Base-by-base conservation (phyloP, 2,888 invertebrate species). In the Luffia ferchaultella region DNA sequence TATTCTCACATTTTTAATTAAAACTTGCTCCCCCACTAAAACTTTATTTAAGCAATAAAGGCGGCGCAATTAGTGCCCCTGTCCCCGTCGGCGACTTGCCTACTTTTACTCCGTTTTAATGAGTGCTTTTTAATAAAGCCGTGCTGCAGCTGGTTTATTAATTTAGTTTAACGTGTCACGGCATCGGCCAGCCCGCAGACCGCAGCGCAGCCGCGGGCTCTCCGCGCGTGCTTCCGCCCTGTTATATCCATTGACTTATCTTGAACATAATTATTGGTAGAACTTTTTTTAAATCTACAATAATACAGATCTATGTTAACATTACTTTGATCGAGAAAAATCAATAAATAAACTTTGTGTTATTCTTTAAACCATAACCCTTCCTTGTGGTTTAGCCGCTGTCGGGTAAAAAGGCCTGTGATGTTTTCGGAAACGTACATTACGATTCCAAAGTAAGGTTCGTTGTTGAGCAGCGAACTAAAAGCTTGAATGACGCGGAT, bases 41-140 rank as follows among this genome's bases (percentile, higher is more conserved):
- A 83, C 80, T 82, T 83, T 83, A 83, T 82, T 82, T 82, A 76
- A 83, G 83, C 82, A 82, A 83, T 83, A 83, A 83, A 82, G 77
- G 80, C 76, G 73, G 74, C 70, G 79, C 82, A 83, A 83, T 83
- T 83, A 83, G 83, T 76, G 80, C 69, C 74, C 72, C 78, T 82
- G 83, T 82, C 82, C 82, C 78, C 79, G 73, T 70, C 78, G 77
- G 79, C 79, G 74, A 83, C 82, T 82, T 83, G 78, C 83, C 80
- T 75, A 83, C 82, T 80, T 82, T 76, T 78, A 75, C 75, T 74
- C 70, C 68, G 77, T 74, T 79, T 82, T 82, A 82, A 83, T 82
- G 80, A 82, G 80, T 78, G 78, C 82, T 83, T 83, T 83, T 82
- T 82, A 82, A 82, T 82, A 83, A 80, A 83, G 76, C 76, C 67